Evolutionary conservation across 2,113 vertebrate genomes (phyloP), one percentile per base, ranked within the genome.

Genomic region (Daphoenositta chrysoptera): DNA sequence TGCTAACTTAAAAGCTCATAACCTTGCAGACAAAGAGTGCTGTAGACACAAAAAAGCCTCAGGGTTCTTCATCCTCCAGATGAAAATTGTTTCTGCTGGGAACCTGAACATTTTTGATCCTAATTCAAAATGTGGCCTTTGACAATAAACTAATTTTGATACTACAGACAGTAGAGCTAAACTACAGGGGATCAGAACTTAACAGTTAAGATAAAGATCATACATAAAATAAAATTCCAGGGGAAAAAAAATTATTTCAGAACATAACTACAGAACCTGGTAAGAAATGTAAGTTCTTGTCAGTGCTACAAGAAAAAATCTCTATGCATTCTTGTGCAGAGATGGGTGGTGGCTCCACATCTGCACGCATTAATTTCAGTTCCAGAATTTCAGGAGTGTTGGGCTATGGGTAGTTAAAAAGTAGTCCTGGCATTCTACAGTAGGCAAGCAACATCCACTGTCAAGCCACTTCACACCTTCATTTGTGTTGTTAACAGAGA

Each of bases 71-170:
- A n/a, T 65, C 10, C 15, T 86, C 28, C 10, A 33, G 30, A 51
- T 65, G 58, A 81, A 92, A 91, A 94, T 63, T 91, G 26, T 1
- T 10, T 18, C 90, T 90, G 26, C 68, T 90, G 44, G 27, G 65
- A 90, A 88, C n/a, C 15, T 60, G 48, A 53, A 63, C n/a, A 76
- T 87, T 94, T 94, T 51, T 44, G 66, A 24, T 80, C 80, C 87
- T 93, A 80, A 89, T 48, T 80, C 64, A 92, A 88, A 96, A 87
- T 53, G 51, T 24, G 93, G 54, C 18, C 40, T 95, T 92, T 94
- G 70, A 66, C 45, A 70, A 70, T 86, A 83, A 80, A 83, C 76
- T 92, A 83, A 83, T 93, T 94, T 92, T 77, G 31, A 61, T 86
- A 65, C 48, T 42, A 64, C 24, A 89, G 47, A 69, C 5, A 60